Evolutionary conservation across 2,797 vertebrate genomes (phyloP).

Genomic region (Rhinichthys osculus): DNA sequence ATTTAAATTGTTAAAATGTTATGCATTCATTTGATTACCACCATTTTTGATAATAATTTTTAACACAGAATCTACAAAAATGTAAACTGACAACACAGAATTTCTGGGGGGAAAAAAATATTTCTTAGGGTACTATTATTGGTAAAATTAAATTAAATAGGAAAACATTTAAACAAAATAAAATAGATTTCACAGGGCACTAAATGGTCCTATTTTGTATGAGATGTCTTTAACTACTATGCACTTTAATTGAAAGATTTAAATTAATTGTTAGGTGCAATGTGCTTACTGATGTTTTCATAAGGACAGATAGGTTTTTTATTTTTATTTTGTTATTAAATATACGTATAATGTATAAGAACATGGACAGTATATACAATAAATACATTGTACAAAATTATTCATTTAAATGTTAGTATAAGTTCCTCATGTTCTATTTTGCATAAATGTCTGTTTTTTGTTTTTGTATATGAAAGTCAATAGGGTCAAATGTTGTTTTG

Average conservation of each 20-base stretch:
- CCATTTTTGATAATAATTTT: not conserved
- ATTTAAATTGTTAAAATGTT: not conserved
- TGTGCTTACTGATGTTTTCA: too few relatives aligned
- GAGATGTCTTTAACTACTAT: not conserved
- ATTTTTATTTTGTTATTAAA: not conserved
- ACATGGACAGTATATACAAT: not conserved
- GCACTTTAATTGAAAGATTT: not conserved
- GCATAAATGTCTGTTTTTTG: not conserved
- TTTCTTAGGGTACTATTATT: not conserved
- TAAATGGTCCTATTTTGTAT: not conserved
- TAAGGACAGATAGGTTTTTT: too few relatives aligned
- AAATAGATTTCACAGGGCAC: not conserved
- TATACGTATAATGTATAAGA: not conserved
- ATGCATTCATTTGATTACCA: not conserved
- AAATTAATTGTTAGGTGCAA: not conserved
- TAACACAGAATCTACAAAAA: not conserved
- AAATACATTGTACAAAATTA: not conserved
- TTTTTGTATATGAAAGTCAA: not conserved
- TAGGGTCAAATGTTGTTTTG: not conserved
- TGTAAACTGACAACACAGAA: not conserved
- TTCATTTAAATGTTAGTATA: not conserved
- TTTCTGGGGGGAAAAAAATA: too few relatives aligned
- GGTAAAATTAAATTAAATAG: not conserved
- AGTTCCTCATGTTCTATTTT: not conserved
- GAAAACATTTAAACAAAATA: not conserved